A percentile compares a stretch with the other conserved stretches of the same genome.
Conservation (phyloP, 1,140 invertebrate species). For the Hycleus cichorii region DNA sequence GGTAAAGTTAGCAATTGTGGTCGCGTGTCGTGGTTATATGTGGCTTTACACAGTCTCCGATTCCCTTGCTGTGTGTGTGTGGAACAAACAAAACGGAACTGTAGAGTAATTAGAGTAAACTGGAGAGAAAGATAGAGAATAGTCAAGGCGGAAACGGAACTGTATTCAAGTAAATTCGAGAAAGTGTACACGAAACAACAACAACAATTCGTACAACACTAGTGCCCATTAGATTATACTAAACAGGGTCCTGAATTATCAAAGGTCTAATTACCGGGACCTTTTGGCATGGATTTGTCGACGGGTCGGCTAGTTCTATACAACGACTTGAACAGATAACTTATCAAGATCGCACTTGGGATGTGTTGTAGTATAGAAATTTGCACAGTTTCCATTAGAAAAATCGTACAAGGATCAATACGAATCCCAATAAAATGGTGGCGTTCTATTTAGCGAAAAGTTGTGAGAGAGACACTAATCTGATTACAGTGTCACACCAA, state of each 20-base stretch:
- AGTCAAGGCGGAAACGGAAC: slow-evolving; percentile 15
- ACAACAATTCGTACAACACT: slow-evolving; percentile 9
- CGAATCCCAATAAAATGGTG: too few relatives aligned
- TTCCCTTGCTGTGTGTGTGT: too few relatives aligned
- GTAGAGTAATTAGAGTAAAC: too few relatives aligned
- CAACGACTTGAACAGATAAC: not conserved
- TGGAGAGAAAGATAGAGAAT: not conserved
- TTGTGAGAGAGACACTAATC: slow-evolving; percentile 7
- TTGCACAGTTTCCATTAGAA: not conserved
- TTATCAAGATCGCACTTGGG: slow-evolving; percentile 1
- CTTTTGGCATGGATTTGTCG: not conserved
- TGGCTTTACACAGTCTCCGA: too few relatives aligned
- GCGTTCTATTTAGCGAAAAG: too few relatives aligned
- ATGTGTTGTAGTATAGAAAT: slow-evolving; percentile 3
- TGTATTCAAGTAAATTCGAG: slow-evolving; percentile 11
- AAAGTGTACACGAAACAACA: too few relatives aligned
- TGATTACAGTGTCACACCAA: slow-evolving; percentile 20
- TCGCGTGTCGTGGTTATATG: slow-evolving; percentile 11
- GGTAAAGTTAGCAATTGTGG: slow-evolving; percentile 16
- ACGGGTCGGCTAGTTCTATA: too few relatives aligned
- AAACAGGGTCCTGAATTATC: slow-evolving; percentile 6
- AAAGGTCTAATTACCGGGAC: not conserved
- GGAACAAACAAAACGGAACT: too few relatives aligned
- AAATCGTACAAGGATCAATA: slow-evolving; percentile 1
- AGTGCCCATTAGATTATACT: slow-evolving; percentile 18